phyloP scores from a whole-genome alignment of 2,888 invertebrate genomes.

The Ormyrus labotus region DNA sequence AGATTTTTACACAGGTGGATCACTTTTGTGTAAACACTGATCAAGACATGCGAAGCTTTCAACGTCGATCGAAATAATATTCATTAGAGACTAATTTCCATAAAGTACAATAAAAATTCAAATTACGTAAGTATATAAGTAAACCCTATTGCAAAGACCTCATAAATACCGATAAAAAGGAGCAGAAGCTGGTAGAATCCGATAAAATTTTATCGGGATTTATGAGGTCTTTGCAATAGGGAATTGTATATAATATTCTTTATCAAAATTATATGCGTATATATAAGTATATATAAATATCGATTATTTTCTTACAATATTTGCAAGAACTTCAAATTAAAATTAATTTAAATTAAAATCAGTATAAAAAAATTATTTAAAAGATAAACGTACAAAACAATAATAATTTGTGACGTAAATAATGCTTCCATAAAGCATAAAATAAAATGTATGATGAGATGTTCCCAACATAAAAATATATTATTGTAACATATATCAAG shows the following conservation, averaged over 20 bases:
- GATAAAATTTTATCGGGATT: too few species aligned
- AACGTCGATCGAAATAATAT: not conserved
- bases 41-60: not conserved
- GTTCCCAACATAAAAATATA: not conserved
- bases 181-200: too few species aligned
- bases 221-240: too few species aligned
- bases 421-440: not conserved
- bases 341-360: too few species aligned
- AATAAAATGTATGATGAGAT: not conserved
- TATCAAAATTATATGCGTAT: not conserved
- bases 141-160: too few species aligned
- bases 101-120: conserved; percentile 14
- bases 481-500: not conserved
- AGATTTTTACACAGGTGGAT: too few species aligned
- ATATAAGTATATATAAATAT: not conserved
- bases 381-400: not conserved
- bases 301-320: too few species aligned
- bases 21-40: not conserved
- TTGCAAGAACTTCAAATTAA: too few species aligned
- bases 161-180: too few species aligned
- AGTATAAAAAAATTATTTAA: not conserved
- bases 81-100: conserved; percentile 2
- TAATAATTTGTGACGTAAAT: not conserved
- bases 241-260: conserved; percentile 7
- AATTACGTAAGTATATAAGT: not conserved